phyloP scores from a whole-genome alignment of 2,113 vertebrate species.

The Pomatorhinus ruficollis region DNA sequence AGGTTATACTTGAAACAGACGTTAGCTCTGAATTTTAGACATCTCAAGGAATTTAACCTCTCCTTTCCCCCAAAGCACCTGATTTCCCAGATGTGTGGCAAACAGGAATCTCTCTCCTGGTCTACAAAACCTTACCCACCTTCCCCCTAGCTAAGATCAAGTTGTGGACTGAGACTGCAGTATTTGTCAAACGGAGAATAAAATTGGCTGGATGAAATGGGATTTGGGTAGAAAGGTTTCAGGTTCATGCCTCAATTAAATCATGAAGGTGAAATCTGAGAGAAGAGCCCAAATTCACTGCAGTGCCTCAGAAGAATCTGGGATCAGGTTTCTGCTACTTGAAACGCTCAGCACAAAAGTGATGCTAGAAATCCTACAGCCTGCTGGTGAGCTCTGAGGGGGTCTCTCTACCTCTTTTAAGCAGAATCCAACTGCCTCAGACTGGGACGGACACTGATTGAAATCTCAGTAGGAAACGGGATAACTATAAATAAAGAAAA shows the following conservation, averaged over 20 bases:
- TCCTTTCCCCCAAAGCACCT: neutral
- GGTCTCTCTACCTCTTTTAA: neutral
- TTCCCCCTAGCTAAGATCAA: neutral
- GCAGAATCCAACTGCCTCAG: neutral
- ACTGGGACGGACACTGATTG: neutral
- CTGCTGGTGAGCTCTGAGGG: rapidly evolving
- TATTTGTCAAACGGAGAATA: neutral
- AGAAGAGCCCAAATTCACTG: neutral
- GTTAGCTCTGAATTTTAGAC: neutral
- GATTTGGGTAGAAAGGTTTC: neutral
- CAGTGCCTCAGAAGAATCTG: neutral
- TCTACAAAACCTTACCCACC: neutral
- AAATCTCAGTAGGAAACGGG: constrained; percentile 23
- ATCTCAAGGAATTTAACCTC: neutral
- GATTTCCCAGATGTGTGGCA: neutral
- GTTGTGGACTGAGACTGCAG: neutral
- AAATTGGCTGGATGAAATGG: neutral
- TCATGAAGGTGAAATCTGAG: neutral
- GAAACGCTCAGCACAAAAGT: neutral
- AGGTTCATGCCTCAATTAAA: neutral
- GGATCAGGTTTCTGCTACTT: neutral
- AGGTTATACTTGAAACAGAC: neutral
- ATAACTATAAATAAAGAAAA: constrained; percentile 14
- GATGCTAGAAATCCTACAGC: neutral
- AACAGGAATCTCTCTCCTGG: neutral